Base-by-base conservation (phyloP, 2,797 vertebrate genomes). In the Myiothlypis chrysogaster region DNA sequence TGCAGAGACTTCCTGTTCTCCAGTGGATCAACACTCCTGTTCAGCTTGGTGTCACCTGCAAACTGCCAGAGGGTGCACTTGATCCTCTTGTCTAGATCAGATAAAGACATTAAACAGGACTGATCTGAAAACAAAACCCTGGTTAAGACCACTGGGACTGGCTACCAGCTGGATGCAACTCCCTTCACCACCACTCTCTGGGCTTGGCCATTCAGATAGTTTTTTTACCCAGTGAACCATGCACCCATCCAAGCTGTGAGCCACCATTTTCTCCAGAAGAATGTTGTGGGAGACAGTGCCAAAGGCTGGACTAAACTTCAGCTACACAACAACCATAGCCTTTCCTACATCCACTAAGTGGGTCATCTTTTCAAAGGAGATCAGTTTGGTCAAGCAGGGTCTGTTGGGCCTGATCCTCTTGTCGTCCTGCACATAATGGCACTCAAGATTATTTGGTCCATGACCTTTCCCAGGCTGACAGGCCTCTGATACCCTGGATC, bases 231-330 rank as follows among this genome's bases (percentile, higher is more conserved):
- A 37, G 37, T 44, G 35, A 59, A 28, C 12, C 17, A 41, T 9
- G 9, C 7, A 49, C 7, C 23, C 11, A 19, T 23, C 32, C 44
- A 44, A 44, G 14, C 12, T 0, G 0, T 5, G 3, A 66, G 27
- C 14, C 3, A 15, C 12, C 28, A 27, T 44, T 76, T 84, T 59
- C 15, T 37, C 15, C 10, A 59, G 53, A 59, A 52, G 27, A 59
- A 50, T 37, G 5, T 14, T 23, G 15, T 20, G 32, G 27, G 11
- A 43, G 32, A 32, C 22, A 50, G 14, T 43, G n/a, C 59, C 14
- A 60, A 32, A 66, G 19, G 12, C 12, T 59, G 27, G 46, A n/a
- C 22, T 59, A 23, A 66, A 66, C 20, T 68, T 44, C 28, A 68
- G 10, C 8, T 24, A 13, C 15, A 14, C 18, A 50, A 23, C 10